A percentile compares a stretch with the other conserved stretches of the same genome.
Conservation (phyloP, 2,113 vertebrate genomes). For the Carollia perspicillata region DNA sequence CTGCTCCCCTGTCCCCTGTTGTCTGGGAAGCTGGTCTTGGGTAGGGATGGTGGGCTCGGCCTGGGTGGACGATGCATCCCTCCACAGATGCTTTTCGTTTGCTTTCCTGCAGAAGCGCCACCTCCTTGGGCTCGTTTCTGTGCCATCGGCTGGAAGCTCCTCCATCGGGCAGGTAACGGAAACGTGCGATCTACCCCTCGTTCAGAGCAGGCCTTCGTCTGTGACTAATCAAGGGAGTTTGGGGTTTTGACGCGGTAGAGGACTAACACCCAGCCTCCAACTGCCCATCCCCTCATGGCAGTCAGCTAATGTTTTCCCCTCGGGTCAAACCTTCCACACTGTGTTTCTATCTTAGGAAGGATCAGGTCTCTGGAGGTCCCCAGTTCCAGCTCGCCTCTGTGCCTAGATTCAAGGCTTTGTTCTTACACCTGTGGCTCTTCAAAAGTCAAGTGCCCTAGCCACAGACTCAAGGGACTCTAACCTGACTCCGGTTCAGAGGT, state of each 20-base stretch:
- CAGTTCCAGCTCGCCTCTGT: background rate
- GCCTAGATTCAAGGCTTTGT: background rate
- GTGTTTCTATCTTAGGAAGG: background rate
- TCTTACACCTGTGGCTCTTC: background rate
- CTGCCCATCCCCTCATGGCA: background rate
- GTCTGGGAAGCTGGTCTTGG: background rate
- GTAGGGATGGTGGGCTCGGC: background rate
- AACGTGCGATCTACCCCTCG: background rate
- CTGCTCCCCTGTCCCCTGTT: too few species aligned
- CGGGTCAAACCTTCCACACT: background rate
- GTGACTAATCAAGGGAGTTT: background rate
- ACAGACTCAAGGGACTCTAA: background rate
- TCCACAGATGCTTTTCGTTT: background rate
- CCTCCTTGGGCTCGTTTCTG: background rate
- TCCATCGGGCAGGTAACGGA: background rate
- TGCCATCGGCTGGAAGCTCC: background rate
- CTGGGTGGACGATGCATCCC: background rate
- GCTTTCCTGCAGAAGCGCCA: background rate
- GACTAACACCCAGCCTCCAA: background rate
- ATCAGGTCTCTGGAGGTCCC: background rate
- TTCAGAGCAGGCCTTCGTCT: too few species aligned
- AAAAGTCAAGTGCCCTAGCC: background rate
- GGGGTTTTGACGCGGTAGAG: background rate
- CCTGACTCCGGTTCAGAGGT: too few species aligned
- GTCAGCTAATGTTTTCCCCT: background rate